phyloP scores from a whole-genome alignment of 2,888 invertebrate genomes.

The Alentia gelatinosa region DNA sequence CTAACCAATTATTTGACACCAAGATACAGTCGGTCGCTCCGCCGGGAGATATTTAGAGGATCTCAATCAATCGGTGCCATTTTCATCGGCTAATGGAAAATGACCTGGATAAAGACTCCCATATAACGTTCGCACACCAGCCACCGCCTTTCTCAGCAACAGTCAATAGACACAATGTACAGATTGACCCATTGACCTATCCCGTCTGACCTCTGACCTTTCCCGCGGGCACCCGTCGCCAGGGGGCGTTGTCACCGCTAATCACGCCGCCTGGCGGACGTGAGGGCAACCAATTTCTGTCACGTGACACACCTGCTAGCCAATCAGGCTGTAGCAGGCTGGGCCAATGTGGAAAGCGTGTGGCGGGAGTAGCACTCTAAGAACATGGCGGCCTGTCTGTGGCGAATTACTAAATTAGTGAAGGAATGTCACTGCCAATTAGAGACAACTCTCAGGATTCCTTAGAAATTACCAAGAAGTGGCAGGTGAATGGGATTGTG shows the following conservation, averaged over 20 bases:
- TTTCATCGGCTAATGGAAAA: no score
- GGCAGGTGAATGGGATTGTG: not conserved
- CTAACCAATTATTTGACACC: no score
- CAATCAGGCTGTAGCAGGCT: constrained; percentile 8
- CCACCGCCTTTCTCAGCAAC: no score
- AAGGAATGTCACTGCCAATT: not conserved
- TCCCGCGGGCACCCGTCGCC: not conserved
- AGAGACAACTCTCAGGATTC: not conserved
- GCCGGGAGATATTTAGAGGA: no score
- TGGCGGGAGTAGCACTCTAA: not conserved
- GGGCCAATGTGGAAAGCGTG: not conserved
- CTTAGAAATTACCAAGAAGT: not conserved
- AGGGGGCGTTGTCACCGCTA: not conserved
- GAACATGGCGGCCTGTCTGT: not conserved
- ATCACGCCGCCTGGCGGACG: constrained; percentile 22
- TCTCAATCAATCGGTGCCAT: no score
- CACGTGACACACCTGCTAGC: constrained; percentile 35
- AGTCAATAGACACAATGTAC: no score
- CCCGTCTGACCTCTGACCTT: not conserved
- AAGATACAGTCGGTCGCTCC: no score
- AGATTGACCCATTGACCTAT: not conserved
- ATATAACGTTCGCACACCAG: no score
- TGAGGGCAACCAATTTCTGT: constrained; percentile 22
- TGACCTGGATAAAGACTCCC: no score
- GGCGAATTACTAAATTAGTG: not conserved